A percentile compares a stretch with the other conserved stretches of the same genome.
phyloP scores from a whole-genome alignment of 2,888 invertebrate genomes.

The Cylloceria caligata region DNA sequence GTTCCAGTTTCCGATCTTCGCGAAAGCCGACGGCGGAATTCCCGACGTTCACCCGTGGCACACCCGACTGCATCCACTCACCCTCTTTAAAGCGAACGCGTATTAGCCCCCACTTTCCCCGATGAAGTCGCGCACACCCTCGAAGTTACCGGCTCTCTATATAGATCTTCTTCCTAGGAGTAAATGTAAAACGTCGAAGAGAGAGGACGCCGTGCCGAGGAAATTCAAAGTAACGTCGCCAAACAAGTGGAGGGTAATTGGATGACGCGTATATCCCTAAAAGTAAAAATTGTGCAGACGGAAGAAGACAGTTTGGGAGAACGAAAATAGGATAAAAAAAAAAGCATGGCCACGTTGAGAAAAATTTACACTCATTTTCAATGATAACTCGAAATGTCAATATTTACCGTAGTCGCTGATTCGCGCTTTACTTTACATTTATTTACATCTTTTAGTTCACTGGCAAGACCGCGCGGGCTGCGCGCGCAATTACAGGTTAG shows the following conservation, averaged over 20 bases:
- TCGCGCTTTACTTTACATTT: background rate
- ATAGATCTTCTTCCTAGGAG: background rate
- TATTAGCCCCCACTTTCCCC: conserved; percentile 69
- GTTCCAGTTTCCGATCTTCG: conserved; percentile 60
- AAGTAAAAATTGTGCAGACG: conserved; percentile 19
- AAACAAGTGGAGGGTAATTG: conserved; percentile 36
- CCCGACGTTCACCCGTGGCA: conserved; percentile 35
- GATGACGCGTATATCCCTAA: conserved; percentile 30
- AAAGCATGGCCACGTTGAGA: background rate
- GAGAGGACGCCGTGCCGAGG: conserved; percentile 3
- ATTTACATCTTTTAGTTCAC: background rate
- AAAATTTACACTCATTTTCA: conserved; percentile 3
- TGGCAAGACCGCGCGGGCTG: background rate
- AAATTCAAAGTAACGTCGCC: conserved; percentile 25
- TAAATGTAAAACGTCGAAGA: conserved; percentile 28
- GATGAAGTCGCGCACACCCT: conserved; percentile 18
- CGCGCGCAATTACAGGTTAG: background rate
- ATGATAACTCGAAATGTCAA: conserved; percentile 9
- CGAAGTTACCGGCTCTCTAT: conserved; percentile 8
- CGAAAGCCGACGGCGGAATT: conserved; percentile 49
- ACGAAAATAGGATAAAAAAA: background rate
- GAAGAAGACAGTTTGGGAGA: background rate
- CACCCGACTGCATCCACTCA: conserved; percentile 70
- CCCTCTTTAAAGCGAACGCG: conserved; percentile 70
- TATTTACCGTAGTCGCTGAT: background rate